These are phyloP conservation scores for Hippocampus comes DNA, from an alignment of 2,113 vertebrate species.

Conservation along the genomic window DNA sequence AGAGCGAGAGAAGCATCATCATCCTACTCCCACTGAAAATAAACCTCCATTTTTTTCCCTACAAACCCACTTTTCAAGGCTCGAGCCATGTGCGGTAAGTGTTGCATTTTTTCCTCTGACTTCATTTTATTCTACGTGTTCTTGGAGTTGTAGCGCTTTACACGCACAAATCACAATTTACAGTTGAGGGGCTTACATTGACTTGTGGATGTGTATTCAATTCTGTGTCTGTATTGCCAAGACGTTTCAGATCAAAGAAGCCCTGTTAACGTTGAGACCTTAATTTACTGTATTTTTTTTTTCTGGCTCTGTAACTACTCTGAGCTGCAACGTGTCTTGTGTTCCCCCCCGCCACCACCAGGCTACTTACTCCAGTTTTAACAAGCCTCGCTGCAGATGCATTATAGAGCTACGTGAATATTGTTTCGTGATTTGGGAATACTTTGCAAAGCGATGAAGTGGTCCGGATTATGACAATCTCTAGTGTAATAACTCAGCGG, in stretches of 20 bases:
- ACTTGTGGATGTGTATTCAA: background rate
- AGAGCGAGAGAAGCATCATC: conserved; percentile 22
- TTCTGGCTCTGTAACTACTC: background rate
- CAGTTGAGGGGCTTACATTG: background rate
- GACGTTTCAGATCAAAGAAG: background rate
- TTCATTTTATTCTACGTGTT: background rate
- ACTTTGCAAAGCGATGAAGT: background rate
- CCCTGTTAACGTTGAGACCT: background rate
- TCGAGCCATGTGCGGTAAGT: conserved; percentile 68
- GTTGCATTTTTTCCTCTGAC: background rate
- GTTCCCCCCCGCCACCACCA: background rate
- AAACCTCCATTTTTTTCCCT: background rate
- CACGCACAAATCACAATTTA: background rate
- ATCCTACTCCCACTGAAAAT: conserved; percentile 11
- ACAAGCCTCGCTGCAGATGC: background rate
- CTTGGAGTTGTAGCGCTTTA: background rate
- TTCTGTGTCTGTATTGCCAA: background rate
- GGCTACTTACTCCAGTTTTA: background rate
- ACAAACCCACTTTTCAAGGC: background rate
- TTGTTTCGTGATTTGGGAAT: background rate
- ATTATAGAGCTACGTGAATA: background rate
- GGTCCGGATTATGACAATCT: background rate
- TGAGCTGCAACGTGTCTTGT: conserved; percentile 62
- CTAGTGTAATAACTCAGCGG: background rate
- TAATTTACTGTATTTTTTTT: background rate